Evolutionary conservation across 2,113 vertebrate genomes (phyloP).

Genomic region (Verasper variegatus): DNA sequence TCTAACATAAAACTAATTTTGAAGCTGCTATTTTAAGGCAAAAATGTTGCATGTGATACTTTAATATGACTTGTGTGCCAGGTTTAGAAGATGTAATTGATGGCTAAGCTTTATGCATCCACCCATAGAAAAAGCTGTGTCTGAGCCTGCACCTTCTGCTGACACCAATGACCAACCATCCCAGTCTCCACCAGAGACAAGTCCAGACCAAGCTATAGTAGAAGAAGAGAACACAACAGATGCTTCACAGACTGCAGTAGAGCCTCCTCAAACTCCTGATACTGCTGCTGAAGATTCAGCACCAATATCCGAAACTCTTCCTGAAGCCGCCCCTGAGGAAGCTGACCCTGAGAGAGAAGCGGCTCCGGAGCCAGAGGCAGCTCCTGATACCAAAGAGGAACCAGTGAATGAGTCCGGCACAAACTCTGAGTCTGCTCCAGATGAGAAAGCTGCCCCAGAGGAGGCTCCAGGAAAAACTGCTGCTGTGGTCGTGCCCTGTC

Average conservation of each 20-base stretch:
- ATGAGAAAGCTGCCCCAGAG: slow-evolving; percentile 14
- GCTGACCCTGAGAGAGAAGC: slow-evolving; percentile 4
- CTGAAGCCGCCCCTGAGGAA: slow-evolving; percentile 5
- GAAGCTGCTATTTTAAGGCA: too few species aligned
- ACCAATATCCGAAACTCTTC: slow-evolving; percentile 26
- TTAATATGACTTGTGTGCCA: neutral
- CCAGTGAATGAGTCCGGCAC: neutral
- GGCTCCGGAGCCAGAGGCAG: slow-evolving; percentile 21
- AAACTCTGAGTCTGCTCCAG: slow-evolving; percentile 28
- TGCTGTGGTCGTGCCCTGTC: slow-evolving; percentile 14
- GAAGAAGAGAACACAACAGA: slow-evolving; percentile 32
- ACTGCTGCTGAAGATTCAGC: slow-evolving; percentile 8
- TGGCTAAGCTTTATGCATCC: neutral
- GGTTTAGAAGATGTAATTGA: slow-evolving; percentile 1
- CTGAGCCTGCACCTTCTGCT: slow-evolving; percentile 22
- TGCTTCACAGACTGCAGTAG: slow-evolving; percentile 10
- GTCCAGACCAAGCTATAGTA: slow-evolving; percentile 24
- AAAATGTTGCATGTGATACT: neutral
- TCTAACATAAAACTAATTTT: too few species aligned
- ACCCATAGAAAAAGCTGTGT: slow-evolving; percentile 38
- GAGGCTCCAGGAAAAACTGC: slow-evolving; percentile 13
- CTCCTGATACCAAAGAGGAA: slow-evolving; percentile 34
- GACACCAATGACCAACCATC: slow-evolving; percentile 21
- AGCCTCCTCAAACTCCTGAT: slow-evolving; percentile 19
- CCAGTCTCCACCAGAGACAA: slow-evolving; percentile 42